Evolutionary conservation across 1,140 invertebrate species (phyloP).

Genomic region (Zaprionus capensis): DNA sequence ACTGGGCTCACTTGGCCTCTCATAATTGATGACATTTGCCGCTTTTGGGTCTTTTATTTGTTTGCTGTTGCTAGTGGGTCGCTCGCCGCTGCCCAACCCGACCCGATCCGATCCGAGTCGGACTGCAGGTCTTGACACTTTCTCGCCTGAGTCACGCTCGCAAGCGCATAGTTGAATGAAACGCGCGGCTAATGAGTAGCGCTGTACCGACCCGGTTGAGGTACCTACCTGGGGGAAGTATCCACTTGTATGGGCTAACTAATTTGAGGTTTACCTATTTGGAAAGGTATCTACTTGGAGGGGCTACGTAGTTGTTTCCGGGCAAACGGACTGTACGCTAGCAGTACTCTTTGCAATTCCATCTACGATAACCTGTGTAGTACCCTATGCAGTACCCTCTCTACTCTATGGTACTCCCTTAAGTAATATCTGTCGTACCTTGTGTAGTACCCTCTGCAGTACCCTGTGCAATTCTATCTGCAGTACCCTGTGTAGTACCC

Average conservation of each 20-base stretch:
- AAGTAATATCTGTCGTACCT: too few relatives aligned
- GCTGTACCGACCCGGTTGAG: slow-evolving; percentile 1
- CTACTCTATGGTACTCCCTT: too few relatives aligned
- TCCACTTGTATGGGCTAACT: neutral
- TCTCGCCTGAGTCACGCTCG: slow-evolving; percentile 44
- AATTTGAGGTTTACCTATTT: neutral
- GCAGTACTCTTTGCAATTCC: neutral
- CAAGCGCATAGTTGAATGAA: slow-evolving; percentile 14
- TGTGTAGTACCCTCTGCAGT: too few relatives aligned
- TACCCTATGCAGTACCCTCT: neutral
- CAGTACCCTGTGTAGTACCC: too few relatives aligned
- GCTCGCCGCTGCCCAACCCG: slow-evolving; percentile 23
- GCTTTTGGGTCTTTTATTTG: slow-evolving; percentile 29
- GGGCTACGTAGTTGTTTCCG: neutral
- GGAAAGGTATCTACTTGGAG: neutral
- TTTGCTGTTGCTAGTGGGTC: slow-evolving; percentile 41
- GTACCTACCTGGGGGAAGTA: neutral
- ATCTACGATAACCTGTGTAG: neutral
- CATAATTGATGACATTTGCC: slow-evolving; percentile 74
- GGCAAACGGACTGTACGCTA: too few relatives aligned
- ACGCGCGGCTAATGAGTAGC: slow-evolving; percentile 32
- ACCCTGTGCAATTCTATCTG: too few relatives aligned
- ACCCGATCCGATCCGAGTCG: neutral
- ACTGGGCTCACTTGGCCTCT: slow-evolving; percentile 44
- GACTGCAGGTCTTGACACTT: slow-evolving; percentile 41